Evolutionary conservation across 2,113 vertebrate genomes (phyloP).

Genomic region (Hippocampus abdominalis): DNA sequence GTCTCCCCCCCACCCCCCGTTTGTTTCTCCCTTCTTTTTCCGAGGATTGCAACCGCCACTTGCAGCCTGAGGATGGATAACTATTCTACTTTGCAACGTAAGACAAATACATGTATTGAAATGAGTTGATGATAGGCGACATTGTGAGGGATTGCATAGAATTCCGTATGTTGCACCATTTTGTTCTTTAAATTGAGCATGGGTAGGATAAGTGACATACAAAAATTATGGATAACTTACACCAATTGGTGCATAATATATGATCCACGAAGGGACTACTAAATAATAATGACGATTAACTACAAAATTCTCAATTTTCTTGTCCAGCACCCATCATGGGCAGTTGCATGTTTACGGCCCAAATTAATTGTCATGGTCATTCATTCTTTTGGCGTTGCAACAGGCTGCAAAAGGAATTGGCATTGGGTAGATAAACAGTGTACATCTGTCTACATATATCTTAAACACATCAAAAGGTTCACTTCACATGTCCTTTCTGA

Average conservation of each 20-base stretch:
- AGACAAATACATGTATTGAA: conserved; percentile 28
- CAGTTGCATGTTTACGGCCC: neutral
- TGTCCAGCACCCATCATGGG: neutral
- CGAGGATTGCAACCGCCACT: conserved; percentile 29
- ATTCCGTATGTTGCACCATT: neutral
- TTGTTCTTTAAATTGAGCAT: neutral
- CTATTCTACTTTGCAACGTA: conserved; percentile 68
- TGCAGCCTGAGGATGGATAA: conserved; percentile 66
- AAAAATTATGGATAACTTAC: neutral
- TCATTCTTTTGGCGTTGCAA: neutral
- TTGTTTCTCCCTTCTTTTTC: neutral
- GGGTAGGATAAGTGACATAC: too few relatives aligned
- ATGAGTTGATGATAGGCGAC: neutral
- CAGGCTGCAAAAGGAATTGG: neutral
- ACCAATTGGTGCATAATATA: neutral
- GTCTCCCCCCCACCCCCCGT: neutral
- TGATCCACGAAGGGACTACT: neutral
- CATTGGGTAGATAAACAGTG: neutral
- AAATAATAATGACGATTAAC: neutral
- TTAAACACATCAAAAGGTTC: neutral
- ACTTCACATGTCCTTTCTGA: conserved; percentile 15
- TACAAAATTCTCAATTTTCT: neutral
- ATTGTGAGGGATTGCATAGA: neutral
- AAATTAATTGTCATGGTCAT: neutral
- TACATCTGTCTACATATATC: neutral